These are phyloP conservation scores for Halocaridina rubra DNA, from an alignment of 2,888 invertebrate genomes.

Conservation along the genomic window DNA sequence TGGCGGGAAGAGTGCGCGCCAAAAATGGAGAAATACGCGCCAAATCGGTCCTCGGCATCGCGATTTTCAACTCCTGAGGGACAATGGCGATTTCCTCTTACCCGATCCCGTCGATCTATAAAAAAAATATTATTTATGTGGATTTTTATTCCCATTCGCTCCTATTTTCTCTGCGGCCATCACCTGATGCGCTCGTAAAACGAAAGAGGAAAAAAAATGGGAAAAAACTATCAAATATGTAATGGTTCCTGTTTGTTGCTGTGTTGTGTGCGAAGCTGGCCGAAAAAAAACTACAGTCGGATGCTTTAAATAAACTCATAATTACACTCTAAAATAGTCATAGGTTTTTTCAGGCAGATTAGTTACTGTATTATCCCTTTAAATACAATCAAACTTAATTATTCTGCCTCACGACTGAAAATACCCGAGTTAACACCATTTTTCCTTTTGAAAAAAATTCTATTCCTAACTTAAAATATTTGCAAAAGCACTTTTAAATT, in stretches of 20 bases:
- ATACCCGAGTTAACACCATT: no score
- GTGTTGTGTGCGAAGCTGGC: no score
- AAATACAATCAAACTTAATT: no score
- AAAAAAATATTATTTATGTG: slow-evolving; percentile 44
- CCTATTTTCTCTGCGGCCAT: slow-evolving; percentile 46
- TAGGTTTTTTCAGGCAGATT: no score
- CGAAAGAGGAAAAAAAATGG: neutral
- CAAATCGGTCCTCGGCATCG: slow-evolving; percentile 13
- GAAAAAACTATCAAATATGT: neutral
- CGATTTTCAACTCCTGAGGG: slow-evolving; percentile 9
- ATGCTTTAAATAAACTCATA: no score
- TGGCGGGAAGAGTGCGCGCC: no score
- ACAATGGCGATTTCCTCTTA: slow-evolving; percentile 43
- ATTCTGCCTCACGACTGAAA: no score
- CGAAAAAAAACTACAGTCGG: no score
- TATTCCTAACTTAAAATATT: neutral
- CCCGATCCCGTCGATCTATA: slow-evolving; percentile 24
- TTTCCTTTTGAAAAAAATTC: neutral
- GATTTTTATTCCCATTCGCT: slow-evolving; percentile 32
- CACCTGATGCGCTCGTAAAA: slow-evolving; percentile 43
- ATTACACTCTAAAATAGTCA: no score
- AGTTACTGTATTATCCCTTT: no score
- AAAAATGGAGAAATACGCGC: slow-evolving; percentile 9
- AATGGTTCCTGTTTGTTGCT: no score
- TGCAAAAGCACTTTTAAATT: neutral